phyloP scores from a whole-genome alignment of 23 tunicate genomes.

The Ascidia mentula region DNA sequence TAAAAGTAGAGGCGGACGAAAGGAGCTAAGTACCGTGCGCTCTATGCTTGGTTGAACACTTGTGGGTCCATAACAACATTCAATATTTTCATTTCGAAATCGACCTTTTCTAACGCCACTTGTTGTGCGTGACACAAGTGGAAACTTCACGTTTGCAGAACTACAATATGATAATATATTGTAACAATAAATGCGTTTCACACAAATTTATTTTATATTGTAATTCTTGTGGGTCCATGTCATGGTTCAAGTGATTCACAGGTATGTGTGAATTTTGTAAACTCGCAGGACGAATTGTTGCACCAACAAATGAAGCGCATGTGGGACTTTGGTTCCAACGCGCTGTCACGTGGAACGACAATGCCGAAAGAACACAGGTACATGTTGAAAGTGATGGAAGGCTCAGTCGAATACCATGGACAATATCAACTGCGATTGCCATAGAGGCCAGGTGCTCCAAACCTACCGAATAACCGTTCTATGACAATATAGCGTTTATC shows the following conservation, averaged over 20 bases:
- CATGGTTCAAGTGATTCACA: not conserved
- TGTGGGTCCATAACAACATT: slow-evolving; percentile 5
- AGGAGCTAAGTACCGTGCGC: slow-evolving; percentile 8
- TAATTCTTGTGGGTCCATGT: not conserved
- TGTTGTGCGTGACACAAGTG: too few species aligned
- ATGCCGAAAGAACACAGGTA: not conserved
- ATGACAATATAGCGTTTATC: slow-evolving; percentile 15
- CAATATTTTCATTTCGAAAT: too few species aligned
- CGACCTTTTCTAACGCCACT: too few species aligned
- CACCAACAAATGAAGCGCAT: not conserved
- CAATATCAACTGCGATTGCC: slow-evolving; percentile 22
- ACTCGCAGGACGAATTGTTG: slow-evolving; percentile 4
- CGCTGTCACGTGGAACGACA: slow-evolving; percentile 1
- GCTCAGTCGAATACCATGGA: slow-evolving; percentile 6
- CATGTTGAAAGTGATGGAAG: not conserved
- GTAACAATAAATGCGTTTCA: too few species aligned
- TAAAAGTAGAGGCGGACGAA: not conserved
- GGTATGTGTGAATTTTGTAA: not conserved
- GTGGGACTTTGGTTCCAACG: not conserved
- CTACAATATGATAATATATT: too few species aligned
- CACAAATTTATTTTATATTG: too few species aligned
- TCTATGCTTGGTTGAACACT: slow-evolving; percentile 10
- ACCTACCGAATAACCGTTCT: not conserved
- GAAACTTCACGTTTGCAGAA: too few species aligned
- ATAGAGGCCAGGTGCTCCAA: slow-evolving; percentile 4